A percentile compares a stretch with the other conserved stretches of the same genome.
These are phyloP conservation scores for Rhingia campestris DNA, from an alignment of 2,888 invertebrate species.

Conservation along the genomic window DNA sequence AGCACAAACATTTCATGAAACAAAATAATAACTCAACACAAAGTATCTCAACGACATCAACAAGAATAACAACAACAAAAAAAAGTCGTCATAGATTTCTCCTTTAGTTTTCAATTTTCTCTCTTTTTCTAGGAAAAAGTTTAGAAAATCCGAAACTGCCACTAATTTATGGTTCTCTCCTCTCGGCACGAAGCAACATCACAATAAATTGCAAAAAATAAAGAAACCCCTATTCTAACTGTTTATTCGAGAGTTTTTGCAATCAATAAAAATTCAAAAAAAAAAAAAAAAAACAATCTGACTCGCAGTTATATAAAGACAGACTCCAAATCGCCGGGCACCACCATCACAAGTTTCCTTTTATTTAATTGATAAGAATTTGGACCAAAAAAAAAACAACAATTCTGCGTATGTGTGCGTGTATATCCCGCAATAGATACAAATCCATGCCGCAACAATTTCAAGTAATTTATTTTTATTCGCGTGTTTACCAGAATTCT, in stretches of 20 bases:
- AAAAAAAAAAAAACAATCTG: not conserved
- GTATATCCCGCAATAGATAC: not conserved
- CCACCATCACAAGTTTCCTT: not conserved
- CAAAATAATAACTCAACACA: slow-evolving; percentile 2
- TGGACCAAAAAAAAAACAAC: not conserved
- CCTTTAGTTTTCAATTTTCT: not conserved
- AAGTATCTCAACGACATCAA: not conserved
- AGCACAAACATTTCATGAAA: not conserved
- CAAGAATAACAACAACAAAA: no score
- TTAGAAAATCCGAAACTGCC: not conserved
- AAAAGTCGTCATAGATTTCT: slow-evolving; percentile 5
- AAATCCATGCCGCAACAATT: not conserved
- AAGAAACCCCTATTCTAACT: not conserved
- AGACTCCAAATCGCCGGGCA: not conserved
- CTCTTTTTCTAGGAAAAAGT: not conserved
- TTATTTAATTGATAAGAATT: slow-evolving; percentile 15
- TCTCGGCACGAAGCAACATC: not conserved
- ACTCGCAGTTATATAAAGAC: not conserved
- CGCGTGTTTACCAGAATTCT: not conserved
- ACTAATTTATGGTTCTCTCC: slow-evolving; percentile 2
- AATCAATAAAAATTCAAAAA: slow-evolving; percentile 1
- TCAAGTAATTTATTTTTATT: not conserved
- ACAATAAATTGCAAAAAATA: slow-evolving; percentile 8
- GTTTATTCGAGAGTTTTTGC: no score
- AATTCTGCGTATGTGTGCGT: not conserved